A percentile compares a stretch with the other conserved stretches of the same genome.
phyloP scores from a whole-genome alignment of 2,797 vertebrate species.

The Smutsia temminckii region DNA sequence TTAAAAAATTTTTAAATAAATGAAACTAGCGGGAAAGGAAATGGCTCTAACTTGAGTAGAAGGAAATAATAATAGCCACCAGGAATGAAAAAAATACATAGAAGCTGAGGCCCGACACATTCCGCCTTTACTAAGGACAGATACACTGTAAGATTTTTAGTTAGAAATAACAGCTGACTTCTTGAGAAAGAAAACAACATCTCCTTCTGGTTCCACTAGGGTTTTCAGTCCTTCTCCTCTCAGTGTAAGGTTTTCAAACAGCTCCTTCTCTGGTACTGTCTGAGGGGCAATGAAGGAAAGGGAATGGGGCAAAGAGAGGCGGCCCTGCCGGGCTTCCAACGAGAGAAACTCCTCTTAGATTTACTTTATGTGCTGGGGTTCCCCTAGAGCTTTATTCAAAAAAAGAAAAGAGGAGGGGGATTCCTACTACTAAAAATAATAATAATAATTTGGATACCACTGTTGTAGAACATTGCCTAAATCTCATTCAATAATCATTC shows the following conservation, averaged over 20 bases:
- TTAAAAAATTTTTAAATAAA: too few relatives aligned
- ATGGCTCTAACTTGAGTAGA: not conserved
- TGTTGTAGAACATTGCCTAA: not conserved
- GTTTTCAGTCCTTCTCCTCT: not conserved
- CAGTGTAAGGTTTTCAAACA: not conserved
- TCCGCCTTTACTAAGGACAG: not conserved
- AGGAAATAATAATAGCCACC: not conserved
- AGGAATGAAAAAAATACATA: not conserved
- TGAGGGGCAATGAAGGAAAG: not conserved
- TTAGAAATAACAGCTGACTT: not conserved
- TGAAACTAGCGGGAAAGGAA: not conserved
- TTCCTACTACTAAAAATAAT: not conserved
- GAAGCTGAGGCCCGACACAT: not conserved
- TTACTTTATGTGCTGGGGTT: not conserved
- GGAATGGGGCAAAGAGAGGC: not conserved
- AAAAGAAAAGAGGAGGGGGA: not conserved
- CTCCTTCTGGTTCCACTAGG: not conserved
- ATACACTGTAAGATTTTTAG: not conserved
- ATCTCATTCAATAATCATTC: slow-evolving; percentile 1
- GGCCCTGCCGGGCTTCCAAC: not conserved
- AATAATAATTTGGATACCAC: slow-evolving; percentile 19
- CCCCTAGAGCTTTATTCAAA: not conserved
- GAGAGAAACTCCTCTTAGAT: not conserved
- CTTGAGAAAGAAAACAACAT: not conserved
- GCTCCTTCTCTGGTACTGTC: not conserved